Conservation (phyloP, 2,888 invertebrate genomes). For the Athalia rosae region DNA sequence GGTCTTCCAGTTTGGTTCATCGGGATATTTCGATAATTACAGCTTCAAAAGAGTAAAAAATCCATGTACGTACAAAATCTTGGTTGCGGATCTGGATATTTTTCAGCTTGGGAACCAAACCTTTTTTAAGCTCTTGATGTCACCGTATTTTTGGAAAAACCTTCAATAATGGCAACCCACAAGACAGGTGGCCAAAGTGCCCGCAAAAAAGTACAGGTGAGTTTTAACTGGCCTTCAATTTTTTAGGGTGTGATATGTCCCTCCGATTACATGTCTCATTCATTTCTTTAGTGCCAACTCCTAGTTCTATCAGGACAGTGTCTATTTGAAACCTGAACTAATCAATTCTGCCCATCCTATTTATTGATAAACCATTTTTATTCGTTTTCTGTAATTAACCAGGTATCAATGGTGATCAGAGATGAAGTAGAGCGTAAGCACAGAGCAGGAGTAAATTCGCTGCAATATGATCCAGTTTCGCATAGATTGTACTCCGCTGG, state of each 20-base stretch:
- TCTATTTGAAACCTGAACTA: neutral
- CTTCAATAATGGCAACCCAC: slow-evolving; percentile 71
- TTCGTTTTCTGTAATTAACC: slow-evolving; percentile 45
- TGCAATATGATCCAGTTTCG: slow-evolving; percentile 92
- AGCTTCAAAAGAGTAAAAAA: too few relatives aligned
- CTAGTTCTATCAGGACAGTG: neutral
- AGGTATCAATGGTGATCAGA: slow-evolving; percentile 98
- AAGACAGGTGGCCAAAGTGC: slow-evolving; percentile 75
- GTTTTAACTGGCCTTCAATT: neutral
- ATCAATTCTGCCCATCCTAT: neutral
- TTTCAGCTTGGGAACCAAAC: too few relatives aligned
- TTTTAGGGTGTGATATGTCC: too few relatives aligned
- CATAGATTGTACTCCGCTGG: slow-evolving; percentile 96
- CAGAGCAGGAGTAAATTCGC: slow-evolving; percentile 95
- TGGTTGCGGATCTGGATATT: too few relatives aligned
- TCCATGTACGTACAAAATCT: too few relatives aligned
- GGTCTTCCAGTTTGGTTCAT: too few relatives aligned
- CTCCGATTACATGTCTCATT: neutral
- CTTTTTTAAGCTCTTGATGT: neutral
- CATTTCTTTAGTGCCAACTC: neutral
- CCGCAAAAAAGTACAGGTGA: slow-evolving; percentile 76
- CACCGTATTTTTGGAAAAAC: neutral
- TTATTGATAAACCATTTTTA: neutral
- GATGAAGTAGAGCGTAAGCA: slow-evolving; percentile 96
- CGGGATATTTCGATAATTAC: too few relatives aligned